Evolutionary conservation across 2,113 vertebrate genomes (phyloP).

Genomic region (Elephas maximus): DNA sequence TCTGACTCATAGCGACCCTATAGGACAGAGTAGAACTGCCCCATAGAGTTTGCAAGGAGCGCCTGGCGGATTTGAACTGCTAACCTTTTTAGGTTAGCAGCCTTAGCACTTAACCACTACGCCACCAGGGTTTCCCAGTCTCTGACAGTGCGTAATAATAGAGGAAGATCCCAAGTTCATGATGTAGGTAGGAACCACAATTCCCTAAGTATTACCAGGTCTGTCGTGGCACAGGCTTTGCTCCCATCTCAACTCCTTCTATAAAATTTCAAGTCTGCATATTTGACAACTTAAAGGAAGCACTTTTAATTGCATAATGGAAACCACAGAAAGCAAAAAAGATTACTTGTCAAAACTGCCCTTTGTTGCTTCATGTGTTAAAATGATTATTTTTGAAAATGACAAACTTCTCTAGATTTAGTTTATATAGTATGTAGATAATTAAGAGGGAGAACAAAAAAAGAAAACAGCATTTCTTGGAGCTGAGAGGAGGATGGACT

Average conservation of each 20-base stretch:
- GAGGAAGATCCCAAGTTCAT: background rate
- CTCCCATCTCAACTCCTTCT: background rate
- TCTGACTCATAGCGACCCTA: too few relatives aligned
- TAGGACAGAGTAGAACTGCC: too few relatives aligned
- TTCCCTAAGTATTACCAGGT: background rate
- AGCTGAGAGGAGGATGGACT: background rate
- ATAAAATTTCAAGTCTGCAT: background rate
- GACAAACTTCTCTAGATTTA: background rate
- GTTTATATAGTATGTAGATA: background rate
- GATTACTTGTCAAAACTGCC: background rate
- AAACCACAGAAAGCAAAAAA: background rate
- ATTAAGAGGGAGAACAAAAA: background rate
- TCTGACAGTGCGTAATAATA: background rate
- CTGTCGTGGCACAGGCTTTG: background rate
- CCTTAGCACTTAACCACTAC: too few relatives aligned
- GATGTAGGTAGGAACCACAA: background rate
- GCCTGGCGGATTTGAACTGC: too few relatives aligned
- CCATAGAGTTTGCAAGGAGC: too few relatives aligned
- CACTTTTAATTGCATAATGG: background rate
- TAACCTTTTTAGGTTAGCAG: too few relatives aligned
- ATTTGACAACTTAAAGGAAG: background rate
- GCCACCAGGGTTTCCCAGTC: too few relatives aligned
- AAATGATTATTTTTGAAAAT: constrained; percentile 52
- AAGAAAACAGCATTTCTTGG: background rate
- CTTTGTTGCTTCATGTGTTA: background rate